These are phyloP conservation scores for Masnerella sp. DNA, from an alignment of 2,888 invertebrate genomes.

Conservation along the genomic window DNA sequence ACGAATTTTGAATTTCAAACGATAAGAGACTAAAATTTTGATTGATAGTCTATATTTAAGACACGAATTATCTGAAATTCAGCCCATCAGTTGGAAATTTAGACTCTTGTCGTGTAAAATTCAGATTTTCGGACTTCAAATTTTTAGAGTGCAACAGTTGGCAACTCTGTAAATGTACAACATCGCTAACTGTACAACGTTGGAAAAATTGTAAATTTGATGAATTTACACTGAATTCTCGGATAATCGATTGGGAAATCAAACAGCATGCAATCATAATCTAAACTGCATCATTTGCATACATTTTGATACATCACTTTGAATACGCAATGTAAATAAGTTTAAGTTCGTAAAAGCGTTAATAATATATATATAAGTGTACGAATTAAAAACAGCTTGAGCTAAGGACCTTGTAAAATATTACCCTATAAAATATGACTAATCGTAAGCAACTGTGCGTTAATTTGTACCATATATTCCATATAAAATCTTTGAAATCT, in stretches of 20 bases:
- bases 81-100: background rate
- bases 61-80: no score
- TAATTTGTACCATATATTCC: constrained; percentile 30
- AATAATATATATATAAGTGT: constrained; percentile 17
- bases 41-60: no score
- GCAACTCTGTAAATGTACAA: no score
- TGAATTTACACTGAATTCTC: no score
- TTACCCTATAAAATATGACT: constrained; percentile 16
- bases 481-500: constrained; percentile 10
- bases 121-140: no score
- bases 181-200: no score
- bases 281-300: constrained; percentile 17
- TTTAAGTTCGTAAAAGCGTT: constrained; percentile 13
- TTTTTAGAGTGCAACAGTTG: no score
- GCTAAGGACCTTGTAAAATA: constrained; percentile 16
- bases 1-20: no score
- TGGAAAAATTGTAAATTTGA: no score
- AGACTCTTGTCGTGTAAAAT: no score
- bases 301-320: constrained; percentile 21
- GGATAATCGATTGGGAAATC: no score
- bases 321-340: constrained; percentile 13
- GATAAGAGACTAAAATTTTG: no score
- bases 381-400: constrained; percentile 2
- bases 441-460: constrained; percentile 21
- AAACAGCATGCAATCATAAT: constrained; percentile 5